Base-by-base conservation (phyloP, 2,113 vertebrate species). In the Ciconia stormi region DNA sequence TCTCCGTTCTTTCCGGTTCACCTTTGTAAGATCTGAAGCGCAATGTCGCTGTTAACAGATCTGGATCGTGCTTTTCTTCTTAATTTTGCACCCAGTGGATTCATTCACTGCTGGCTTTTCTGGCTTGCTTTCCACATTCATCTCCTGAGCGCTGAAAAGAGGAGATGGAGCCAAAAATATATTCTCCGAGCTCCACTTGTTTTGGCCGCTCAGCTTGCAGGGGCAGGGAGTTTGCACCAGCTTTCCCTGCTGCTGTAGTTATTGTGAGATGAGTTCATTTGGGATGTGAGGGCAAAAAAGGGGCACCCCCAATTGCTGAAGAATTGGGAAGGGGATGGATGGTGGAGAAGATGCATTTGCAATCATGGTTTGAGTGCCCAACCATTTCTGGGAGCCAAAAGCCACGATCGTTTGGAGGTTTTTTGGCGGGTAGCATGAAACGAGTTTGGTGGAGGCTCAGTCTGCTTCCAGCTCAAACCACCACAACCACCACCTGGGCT, bases 391-490 rank as follows among this genome's bases (percentile, higher is more conserved):
- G 36, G 46, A 70, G 52, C 18, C 19, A 12, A 70, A 16, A 76
- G 20, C 88, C 9, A 0, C 0, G 6, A 38, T 26, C 2, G 1
- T 34, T 47, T 19, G 52, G 61, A 74, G 46, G 8, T 1, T 4
- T 8, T 92, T 84, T 22, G 59, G 23, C 0, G 16, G 58, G 32
- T 14, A 16, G 56, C 50, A 11, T 13, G 67, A 88, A 70, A 20
- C 0, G 4, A 53, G 53, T 14, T 30, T 17, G 40, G 87, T 0
- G 1, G 34, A 30, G 67, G 49, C n/a, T 78, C 30, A 9, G n/a
- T 20, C 65, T 69, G 55, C 30, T 71, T 16, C 56, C 56, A 52
- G 47, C 10, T 79, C 81, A 66, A 82, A 80, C 56, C 89, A 66
- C 46, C 61, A 46, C 72, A 84, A 52, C 87, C 74, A 30, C 25